These are phyloP conservation scores for Pseudocheirus occidentalis DNA, from an alignment of 2,797 vertebrate genomes.

Conservation along the genomic window DNA sequence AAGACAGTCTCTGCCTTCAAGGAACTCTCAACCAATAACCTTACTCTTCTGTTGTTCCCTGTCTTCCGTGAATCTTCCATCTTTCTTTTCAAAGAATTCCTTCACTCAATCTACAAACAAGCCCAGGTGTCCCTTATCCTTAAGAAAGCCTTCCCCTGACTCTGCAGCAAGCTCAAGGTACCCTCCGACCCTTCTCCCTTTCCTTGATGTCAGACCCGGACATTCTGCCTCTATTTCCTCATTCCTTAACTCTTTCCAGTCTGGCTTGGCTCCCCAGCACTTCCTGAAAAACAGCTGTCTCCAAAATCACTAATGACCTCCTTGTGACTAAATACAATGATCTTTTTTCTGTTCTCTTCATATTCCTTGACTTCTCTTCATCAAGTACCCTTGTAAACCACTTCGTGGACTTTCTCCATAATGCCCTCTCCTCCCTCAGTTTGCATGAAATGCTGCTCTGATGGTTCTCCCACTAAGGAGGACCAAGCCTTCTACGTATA, in stretches of 20 bases:
- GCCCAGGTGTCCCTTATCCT: not conserved
- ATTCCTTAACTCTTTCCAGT: not conserved
- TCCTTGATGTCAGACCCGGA: not conserved
- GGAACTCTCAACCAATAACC: too few relatives aligned
- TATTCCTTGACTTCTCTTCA: not conserved
- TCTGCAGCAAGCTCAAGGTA: not conserved
- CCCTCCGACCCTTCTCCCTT: not conserved
- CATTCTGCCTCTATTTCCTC: not conserved
- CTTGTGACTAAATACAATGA: not conserved
- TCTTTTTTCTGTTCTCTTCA: not conserved
- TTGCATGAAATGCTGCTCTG: not conserved
- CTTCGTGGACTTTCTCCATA: too few relatives aligned
- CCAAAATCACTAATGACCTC: not conserved
- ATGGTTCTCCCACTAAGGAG: not conserved
- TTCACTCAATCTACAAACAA: not conserved
- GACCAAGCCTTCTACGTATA: not conserved
- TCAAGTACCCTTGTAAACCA: not conserved
- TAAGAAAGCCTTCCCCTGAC: not conserved
- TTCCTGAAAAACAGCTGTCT: not conserved
- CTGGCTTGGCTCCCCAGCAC: not conserved
- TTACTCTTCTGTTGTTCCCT: not conserved
- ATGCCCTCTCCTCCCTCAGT: not conserved
- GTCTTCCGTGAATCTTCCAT: not conserved
- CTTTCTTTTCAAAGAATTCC: not conserved
- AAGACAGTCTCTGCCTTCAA: too few relatives aligned